phyloP scores from a whole-genome alignment of 2,888 invertebrate genomes.

The Bedellia somnulentella region DNA sequence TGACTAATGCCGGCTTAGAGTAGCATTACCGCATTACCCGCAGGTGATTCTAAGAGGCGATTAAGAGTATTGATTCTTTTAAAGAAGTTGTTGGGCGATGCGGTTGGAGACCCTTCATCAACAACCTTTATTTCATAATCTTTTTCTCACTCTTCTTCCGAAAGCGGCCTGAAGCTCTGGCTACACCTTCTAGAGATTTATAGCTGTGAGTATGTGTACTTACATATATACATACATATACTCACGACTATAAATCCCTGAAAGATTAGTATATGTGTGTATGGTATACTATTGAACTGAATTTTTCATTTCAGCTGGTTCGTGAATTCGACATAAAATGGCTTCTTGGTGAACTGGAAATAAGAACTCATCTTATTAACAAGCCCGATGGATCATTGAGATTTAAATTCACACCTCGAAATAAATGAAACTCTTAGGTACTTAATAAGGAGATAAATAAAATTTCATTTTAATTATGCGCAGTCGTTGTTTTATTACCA shows the following conservation, averaged over 20 bases:
- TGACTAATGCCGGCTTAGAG: no score
- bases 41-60: no score
- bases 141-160: neutral
- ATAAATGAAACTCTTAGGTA: constrained; percentile 12
- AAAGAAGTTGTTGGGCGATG: no score
- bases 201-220: no score
- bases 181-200: no score
- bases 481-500: neutral
- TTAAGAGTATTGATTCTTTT: no score
- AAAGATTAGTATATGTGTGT: neutral
- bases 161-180: neutral
- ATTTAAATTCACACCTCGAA: constrained; percentile 18
- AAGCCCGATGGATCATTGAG: constrained; percentile 72
- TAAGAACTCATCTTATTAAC: constrained; percentile 74
- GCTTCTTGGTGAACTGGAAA: constrained; percentile 65
- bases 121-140: neutral
- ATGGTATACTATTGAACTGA: neutral
- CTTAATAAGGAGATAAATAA: neutral
- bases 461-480: neutral
- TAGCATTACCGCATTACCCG: no score
- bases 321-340: constrained; percentile 66
- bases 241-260: no score
- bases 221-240: no score
- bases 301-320: constrained; percentile 60
- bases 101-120: no score